phyloP scores from a whole-genome alignment of 2,888 invertebrate genomes.

The Rambutsinella grinnellia region DNA sequence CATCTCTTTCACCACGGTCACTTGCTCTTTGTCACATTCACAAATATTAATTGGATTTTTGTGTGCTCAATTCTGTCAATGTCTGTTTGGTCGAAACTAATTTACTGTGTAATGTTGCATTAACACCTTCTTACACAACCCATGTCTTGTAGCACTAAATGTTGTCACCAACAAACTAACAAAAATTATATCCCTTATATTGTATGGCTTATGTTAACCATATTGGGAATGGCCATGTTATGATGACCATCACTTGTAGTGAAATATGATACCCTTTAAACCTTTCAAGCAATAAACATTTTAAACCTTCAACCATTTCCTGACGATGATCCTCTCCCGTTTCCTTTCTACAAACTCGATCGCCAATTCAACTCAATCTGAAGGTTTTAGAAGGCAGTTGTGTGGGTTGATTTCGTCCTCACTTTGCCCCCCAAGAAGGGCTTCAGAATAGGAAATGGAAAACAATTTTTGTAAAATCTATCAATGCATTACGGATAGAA shows the following conservation, averaged over 20 bases:
- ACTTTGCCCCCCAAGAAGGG: neutral
- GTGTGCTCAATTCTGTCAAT: conserved; percentile 7
- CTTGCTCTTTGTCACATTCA: conserved; percentile 52
- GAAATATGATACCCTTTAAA: too few species aligned
- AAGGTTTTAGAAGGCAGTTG: neutral
- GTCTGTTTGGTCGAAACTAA: neutral
- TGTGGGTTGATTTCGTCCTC: neutral
- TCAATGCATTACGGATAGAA: too few species aligned
- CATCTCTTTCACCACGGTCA: conserved; percentile 66
- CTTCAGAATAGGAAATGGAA: too few species aligned
- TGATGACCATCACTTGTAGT: neutral
- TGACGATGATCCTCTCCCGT: too few species aligned
- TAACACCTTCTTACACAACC: conserved; percentile 7
- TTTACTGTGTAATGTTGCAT: neutral
- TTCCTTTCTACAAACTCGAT: too few species aligned
- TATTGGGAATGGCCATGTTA: conserved; percentile 21
- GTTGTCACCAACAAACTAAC: conserved; percentile 14
- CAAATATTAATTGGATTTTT: conserved; percentile 32
- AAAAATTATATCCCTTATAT: neutral
- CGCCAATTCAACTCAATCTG: too few species aligned
- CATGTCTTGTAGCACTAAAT: conserved; percentile 9
- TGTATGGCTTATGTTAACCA: conserved; percentile 23
- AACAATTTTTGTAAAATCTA: neutral
- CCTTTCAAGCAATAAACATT: too few species aligned
- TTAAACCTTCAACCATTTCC: too few species aligned